A percentile compares a stretch with the other conserved stretches of the same genome.
Evolutionary conservation across 2,888 invertebrate genomes (phyloP).

Genomic region (Sussaba pulchella): DNA sequence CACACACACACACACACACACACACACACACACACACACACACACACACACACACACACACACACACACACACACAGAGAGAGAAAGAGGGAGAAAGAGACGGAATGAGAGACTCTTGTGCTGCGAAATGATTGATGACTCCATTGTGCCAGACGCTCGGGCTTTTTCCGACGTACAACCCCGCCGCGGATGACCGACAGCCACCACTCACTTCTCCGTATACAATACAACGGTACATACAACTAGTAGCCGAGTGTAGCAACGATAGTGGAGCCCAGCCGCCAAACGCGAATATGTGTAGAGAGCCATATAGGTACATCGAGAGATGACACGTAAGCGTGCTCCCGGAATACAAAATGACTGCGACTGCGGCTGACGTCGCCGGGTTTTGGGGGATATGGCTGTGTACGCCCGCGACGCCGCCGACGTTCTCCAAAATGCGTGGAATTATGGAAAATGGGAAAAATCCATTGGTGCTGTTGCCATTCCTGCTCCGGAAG

Average conservation of each 20-base stretch:
- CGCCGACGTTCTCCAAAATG: slow-evolving; percentile 80
- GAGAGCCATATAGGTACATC: slow-evolving; percentile 51
- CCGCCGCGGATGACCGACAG: slow-evolving; percentile 59
- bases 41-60: too few species aligned
- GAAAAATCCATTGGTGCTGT: slow-evolving; percentile 60
- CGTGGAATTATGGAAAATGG: slow-evolving; percentile 82
- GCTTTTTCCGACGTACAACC: slow-evolving; percentile 61
- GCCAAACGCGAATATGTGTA: too few species aligned
- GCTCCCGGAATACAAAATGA: slow-evolving; percentile 60
- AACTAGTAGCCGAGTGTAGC: slow-evolving; percentile 32
- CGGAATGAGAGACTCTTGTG: slow-evolving; percentile 70
- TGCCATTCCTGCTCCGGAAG: slow-evolving; percentile 62
- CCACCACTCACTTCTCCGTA: slow-evolving; percentile 48
- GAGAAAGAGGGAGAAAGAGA: slow-evolving; percentile 19
- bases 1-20: too few species aligned
- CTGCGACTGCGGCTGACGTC: slow-evolving; percentile 3
- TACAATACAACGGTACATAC: slow-evolving; percentile 51
- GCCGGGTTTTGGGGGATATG: too few species aligned
- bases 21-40: too few species aligned
- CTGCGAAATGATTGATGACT: slow-evolving; percentile 84
- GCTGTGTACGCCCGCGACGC: slow-evolving; percentile 23
- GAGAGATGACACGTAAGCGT: slow-evolving; percentile 39
- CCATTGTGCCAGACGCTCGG: slow-evolving; percentile 79
- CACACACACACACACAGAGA: too few species aligned
- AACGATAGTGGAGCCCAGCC: background rate